These are phyloP conservation scores for Autographa gamma DNA, from an alignment of 2,888 invertebrate genomes.

Conservation along the genomic window DNA sequence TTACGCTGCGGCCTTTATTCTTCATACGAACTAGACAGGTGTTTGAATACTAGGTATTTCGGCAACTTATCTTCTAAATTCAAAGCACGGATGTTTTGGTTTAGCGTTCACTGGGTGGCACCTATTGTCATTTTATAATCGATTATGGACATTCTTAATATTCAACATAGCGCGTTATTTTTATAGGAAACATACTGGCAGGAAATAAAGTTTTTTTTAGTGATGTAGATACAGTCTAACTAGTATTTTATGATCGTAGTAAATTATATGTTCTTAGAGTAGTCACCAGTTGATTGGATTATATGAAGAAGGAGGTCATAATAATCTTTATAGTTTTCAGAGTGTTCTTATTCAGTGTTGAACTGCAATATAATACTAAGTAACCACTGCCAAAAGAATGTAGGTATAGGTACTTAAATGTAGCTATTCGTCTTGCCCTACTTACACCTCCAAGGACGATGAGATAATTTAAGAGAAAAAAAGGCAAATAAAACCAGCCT, in stretches of 20 bases:
- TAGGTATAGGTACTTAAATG: background rate
- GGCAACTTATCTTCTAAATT: conserved; percentile 60
- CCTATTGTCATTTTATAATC: conserved; percentile 58
- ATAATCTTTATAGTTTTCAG: conserved; percentile 9
- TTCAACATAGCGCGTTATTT: conserved; percentile 10
- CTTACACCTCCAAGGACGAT: conserved; percentile 25
- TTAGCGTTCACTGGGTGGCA: conserved; percentile 62
- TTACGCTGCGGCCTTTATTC: conserved; percentile 36
- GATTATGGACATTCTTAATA: conserved; percentile 44
- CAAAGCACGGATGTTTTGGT: conserved; percentile 56
- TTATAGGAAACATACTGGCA: conserved; percentile 7
- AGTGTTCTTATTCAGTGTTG: background rate
- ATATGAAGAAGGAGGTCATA: conserved; percentile 11
- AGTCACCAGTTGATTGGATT: conserved; percentile 12
- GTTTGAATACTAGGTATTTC: conserved; percentile 56
- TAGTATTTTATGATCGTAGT: conserved; percentile 10
- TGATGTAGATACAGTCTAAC: background rate
- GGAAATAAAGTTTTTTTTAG: conserved; percentile 11
- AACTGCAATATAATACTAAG: background rate
- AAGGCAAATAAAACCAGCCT: conserved; percentile 23
- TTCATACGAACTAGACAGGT: conserved; percentile 53
- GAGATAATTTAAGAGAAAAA: conserved; percentile 22
- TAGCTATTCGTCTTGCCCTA: conserved; percentile 12
- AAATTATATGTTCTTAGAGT: conserved; percentile 14
- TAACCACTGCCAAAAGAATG: background rate